Base-by-base conservation (phyloP, 2,113 vertebrate genomes). In the Peromyscus leucopus region DNA sequence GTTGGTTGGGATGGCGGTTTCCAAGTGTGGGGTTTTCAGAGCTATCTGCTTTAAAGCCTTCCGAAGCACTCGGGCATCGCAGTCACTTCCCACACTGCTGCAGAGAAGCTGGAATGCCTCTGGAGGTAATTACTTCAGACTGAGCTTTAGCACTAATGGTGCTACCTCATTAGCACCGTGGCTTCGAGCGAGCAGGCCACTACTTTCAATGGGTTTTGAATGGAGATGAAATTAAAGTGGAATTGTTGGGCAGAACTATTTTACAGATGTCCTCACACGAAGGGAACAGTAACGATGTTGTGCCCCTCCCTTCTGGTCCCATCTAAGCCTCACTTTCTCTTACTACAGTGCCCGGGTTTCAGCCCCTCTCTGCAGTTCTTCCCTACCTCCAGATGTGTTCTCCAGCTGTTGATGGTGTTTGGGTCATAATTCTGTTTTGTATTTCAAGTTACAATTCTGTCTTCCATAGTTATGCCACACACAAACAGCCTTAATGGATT, bases 81-180 rank as follows among this genome's bases (percentile, higher is more conserved):
- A 96, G 97, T 83, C 96, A 94, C 36, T 1, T 79, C 89, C 72
- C 69, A 51, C 24, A 76, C 57, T 97, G 75, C 76, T 82, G 91
- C 67, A 46, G 48, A 96, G 96, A 97, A 97, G 92, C 93, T 72
- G 46, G 94, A 94, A 96, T 96, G 96, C 93, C 96, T 97, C 97
- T 92, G 95, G 91, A 96, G 97, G 94, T 97, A 97, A 98, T 98
- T 98, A 96, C 90, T 96, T 59, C 24, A 31, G 96, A 95, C 86
- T 97, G 91, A 97, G 90, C 95, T 90, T n/a, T 72, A 92, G 95
- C 93, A 96, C 95, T 75, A 75, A 98, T 91, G 90, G 93, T 7
- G 0, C 0, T 90, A 87, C 97, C 97, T 98, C 97, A 98, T 97
- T 97, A 98, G 82, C 74, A 87, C 28, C 95, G 96, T 96, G 57